Base-by-base conservation (phyloP, 2,888 invertebrate genomes). In the Schizotus pectinicornis region DNA sequence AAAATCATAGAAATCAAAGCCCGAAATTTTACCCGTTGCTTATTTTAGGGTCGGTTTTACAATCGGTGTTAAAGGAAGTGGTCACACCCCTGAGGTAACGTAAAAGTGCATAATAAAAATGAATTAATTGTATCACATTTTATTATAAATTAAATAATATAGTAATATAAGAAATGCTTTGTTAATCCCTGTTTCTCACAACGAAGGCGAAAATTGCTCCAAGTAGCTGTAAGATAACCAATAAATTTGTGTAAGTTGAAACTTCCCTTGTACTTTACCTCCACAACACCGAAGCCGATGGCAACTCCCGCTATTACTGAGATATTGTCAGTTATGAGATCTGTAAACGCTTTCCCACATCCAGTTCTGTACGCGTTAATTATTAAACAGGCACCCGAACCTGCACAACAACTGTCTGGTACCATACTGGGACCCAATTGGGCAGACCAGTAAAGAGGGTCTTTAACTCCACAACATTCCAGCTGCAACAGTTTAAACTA, bases 151-250 rank as follows among this genome's bases (percentile, higher is more conserved):
- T 7, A 9, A 12, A 13, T 22, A 22, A 22, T 22, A 39, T 39
- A 3, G n/a, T n/a, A n/a, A n/a, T n/a, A n/a, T n/a, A n/a, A n/a
- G n/a, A n/a, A n/a, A n/a, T n/a, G n/a, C n/a, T n/a, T 11, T 8
- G 39, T 39, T 2, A 3, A 31, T 43, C 9, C 34, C 14, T 45
- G n/a, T 91, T 90, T 68, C 91, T 91, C 79, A 95, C 82, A 77
- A 91, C 92, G 79, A 94, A 88, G 56, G 94, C 89, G 78, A 94
- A 92, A 71, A 92, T 84, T 63, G 93, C 89, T 50, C 89, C 89
- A 70, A 89, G 78, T 65, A 89, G 82, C 89, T 89, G 83, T 7
- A 81, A 84, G 68, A 50, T n/a, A 80, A 79, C 67, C 79, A 70
- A 12, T 42, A 13, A 22, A 50, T 35, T 5, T 45, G 6, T 8